phyloP scores from a whole-genome alignment of 2,113 vertebrate species.

The Xenus cinereus region DNA sequence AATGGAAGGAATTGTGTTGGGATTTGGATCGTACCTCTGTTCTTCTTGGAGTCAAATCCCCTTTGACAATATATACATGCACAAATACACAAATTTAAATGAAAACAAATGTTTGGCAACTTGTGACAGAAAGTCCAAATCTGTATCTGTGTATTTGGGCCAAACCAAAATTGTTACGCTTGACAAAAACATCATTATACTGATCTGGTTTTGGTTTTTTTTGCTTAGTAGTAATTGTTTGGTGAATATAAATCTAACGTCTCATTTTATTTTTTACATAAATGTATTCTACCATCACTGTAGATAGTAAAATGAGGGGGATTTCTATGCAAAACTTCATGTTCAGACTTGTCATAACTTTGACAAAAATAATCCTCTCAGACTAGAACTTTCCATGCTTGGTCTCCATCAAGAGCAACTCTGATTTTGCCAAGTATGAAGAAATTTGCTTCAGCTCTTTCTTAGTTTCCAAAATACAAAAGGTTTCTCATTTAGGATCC shows the following conservation, averaged over 20 bases:
- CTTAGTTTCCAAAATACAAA: slow-evolving; percentile 42
- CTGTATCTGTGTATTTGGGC: slow-evolving; percentile 16
- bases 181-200: slow-evolving; percentile 48
- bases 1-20: slow-evolving; percentile 16
- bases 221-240: slow-evolving; percentile 61
- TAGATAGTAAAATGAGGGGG: slow-evolving; percentile 7
- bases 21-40: slow-evolving; percentile 29
- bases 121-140: slow-evolving; percentile 57
- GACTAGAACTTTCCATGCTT: slow-evolving; percentile 46
- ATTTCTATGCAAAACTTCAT: not conserved
- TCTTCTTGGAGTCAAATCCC: slow-evolving; percentile 52
- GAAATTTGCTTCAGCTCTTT: slow-evolving; percentile 26
- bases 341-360: slow-evolving; percentile 38
- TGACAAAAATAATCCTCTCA: slow-evolving; percentile 49
- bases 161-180: slow-evolving; percentile 47
- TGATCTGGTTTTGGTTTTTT: slow-evolving; percentile 41
- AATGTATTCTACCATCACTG: not conserved
- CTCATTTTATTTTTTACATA: slow-evolving; percentile 25
- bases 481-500: slow-evolving; percentile 36
- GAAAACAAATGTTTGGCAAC: slow-evolving; percentile 63
- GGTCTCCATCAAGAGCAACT: slow-evolving; percentile 14
- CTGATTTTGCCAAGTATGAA: slow-evolving; percentile 35
- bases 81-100: slow-evolving; percentile 45
- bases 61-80: slow-evolving; percentile 32
- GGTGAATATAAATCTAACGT: slow-evolving; percentile 48